Evolutionary conservation across 2,888 invertebrate genomes (phyloP).

Genomic region (Lottia gigantea): DNA sequence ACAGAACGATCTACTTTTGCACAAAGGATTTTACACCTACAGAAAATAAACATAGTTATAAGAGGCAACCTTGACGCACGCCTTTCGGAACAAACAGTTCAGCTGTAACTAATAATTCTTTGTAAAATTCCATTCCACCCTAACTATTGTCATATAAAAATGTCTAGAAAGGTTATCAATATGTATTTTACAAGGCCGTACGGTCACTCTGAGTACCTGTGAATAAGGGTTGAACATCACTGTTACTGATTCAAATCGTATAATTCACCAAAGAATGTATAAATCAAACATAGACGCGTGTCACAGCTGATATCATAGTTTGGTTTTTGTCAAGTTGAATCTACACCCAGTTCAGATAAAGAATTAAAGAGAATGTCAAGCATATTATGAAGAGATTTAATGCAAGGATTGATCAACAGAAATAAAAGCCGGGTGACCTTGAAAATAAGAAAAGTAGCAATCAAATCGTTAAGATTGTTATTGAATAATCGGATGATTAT

Average conservation of each 20-base stretch:
- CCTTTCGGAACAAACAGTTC: conserved; percentile 2
- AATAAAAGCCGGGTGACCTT: no score
- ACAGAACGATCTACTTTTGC: not conserved
- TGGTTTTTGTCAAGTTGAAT: not conserved
- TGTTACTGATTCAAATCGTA: conserved; percentile 1
- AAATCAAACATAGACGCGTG: conserved; percentile 5
- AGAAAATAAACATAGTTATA: not conserved
- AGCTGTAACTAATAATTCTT: not conserved
- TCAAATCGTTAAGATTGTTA: no score
- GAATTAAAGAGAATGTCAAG: no score
- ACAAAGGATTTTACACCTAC: not conserved
- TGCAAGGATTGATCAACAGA: no score
- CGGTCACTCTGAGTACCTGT: not conserved
- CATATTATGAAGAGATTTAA: no score
- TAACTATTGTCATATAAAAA: not conserved
- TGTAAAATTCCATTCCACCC: conserved; percentile 7
- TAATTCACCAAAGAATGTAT: conserved; percentile 5
- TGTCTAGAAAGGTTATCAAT: not conserved
- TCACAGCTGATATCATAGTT: not conserved
- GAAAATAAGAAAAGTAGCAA: no score
- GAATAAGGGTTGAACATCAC: not conserved
- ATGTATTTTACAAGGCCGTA: conserved; percentile 2
- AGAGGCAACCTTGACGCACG: not conserved
- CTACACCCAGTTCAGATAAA: not conserved
- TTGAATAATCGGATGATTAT: no score